These are phyloP conservation scores for Menidia beryllina DNA, from an alignment of 2,113 vertebrate genomes.

Conservation along the genomic window DNA sequence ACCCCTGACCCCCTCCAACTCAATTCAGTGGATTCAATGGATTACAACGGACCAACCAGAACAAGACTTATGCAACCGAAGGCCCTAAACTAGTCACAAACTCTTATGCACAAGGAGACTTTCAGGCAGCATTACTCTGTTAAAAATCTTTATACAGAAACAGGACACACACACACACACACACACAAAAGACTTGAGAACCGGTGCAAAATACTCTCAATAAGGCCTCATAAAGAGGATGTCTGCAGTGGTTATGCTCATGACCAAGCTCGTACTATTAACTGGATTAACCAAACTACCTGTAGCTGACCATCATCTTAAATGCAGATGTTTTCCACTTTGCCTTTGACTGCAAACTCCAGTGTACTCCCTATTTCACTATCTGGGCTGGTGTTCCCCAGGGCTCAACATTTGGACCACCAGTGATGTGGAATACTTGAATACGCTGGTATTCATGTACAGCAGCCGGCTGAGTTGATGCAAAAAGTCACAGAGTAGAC, in stretches of 20 bases:
- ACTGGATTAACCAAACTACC: conserved; percentile 78
- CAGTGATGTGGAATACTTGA: conserved; percentile 43
- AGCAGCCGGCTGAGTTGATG: conserved; percentile 25
- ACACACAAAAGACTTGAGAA: conserved; percentile 24
- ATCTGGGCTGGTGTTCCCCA: conserved; percentile 45
- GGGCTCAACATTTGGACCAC: conserved; percentile 46
- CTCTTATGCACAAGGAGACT: conserved; percentile 11
- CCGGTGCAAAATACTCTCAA: conserved; percentile 21
- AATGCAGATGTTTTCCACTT: conserved; percentile 60
- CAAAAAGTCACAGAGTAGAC: conserved; percentile 56
- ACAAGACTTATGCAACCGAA: conserved; percentile 12
- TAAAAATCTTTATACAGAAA: conserved; percentile 24
- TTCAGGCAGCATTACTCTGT: conserved; percentile 21
- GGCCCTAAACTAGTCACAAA: conserved; percentile 9
- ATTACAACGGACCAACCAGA: conserved; percentile 1
- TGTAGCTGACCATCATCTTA: conserved; percentile 57
- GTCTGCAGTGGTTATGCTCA: conserved; percentile 23
- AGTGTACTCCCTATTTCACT: conserved; percentile 36
- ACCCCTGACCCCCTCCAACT: conserved; percentile 5
- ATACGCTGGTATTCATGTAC: conserved; percentile 25
- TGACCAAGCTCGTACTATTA: conserved; percentile 46
- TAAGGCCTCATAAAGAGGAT: conserved; percentile 30
- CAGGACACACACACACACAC: too few relatives aligned
- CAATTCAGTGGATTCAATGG: conserved; percentile 4
- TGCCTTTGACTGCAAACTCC: conserved; percentile 74